Percentiles rank a stretch among this genome's conserved stretches.
phyloP scores from a whole-genome alignment of 2,888 invertebrate genomes.

The Saturnia japonica region DNA sequence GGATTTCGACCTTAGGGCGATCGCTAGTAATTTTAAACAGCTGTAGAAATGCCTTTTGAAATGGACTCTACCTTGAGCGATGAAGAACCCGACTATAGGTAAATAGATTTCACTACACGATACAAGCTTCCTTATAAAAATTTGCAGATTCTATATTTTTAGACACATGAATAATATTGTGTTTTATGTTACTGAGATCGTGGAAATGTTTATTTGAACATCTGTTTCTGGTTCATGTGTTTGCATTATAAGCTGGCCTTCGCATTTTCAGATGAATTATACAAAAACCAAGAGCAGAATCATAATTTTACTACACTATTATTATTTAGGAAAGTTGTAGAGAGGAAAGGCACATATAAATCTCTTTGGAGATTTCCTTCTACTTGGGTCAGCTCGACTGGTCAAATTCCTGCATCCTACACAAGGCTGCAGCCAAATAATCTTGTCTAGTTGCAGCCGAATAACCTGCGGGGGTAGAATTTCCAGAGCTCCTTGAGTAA shows the following conservation, averaged over 20 bases:
- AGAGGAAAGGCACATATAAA: too few species aligned
- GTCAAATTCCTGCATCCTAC: too few species aligned
- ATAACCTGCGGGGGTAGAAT: too few species aligned
- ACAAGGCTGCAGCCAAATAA: too few species aligned
- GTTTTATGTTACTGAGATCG: neutral
- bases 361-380: too few species aligned
- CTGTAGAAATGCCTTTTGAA: too few species aligned
- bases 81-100: neutral
- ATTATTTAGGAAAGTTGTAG: too few species aligned
- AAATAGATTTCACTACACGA: neutral
- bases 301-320: neutral
- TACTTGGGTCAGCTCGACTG: too few species aligned
- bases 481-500: too few species aligned
- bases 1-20: too few species aligned
- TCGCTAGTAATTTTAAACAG: too few species aligned
- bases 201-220: slow-evolving; percentile 4
- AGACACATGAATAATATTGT: neutral
- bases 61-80: neutral
- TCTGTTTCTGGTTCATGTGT: slow-evolving; percentile 2
- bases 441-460: too few species aligned
- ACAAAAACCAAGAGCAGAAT: neutral
- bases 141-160: neutral
- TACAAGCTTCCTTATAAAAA: neutral
- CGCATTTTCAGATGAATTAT: neutral
- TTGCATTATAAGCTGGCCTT: neutral